These are phyloP conservation scores for Phragmatobia fuliginosa DNA, from an alignment of 2,888 invertebrate genomes.

Conservation along the genomic window DNA sequence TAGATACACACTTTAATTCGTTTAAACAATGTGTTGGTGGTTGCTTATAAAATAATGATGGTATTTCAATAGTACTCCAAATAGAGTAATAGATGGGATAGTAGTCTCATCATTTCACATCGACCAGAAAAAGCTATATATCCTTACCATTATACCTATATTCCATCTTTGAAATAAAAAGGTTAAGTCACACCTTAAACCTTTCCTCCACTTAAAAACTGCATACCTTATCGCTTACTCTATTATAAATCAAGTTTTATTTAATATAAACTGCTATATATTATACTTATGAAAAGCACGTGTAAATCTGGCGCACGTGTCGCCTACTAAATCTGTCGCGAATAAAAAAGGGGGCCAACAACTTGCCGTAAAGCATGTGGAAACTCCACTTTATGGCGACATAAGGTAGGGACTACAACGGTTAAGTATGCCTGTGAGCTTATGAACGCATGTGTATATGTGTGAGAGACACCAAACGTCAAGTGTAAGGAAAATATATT, in stretches of 20 bases:
- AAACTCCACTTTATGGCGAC: slow-evolving; percentile 77
- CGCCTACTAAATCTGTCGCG: slow-evolving; percentile 66
- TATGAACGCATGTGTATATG: slow-evolving; percentile 27
- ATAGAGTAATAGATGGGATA: too few species aligned
- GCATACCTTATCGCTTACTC: slow-evolving; percentile 40
- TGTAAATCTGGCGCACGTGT: slow-evolving; percentile 65
- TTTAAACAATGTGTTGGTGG: too few species aligned
- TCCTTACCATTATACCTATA: too few species aligned
- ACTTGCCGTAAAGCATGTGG: slow-evolving; percentile 74
- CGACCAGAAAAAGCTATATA: too few species aligned
- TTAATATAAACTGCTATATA: slow-evolving; percentile 53
- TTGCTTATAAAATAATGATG: too few species aligned
- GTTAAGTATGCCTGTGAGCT: slow-evolving; percentile 48
- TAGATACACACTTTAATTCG: too few species aligned
- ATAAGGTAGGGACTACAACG: slow-evolving; percentile 53
- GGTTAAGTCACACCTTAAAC: not conserved
- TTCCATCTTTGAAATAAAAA: not conserved
- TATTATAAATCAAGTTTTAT: slow-evolving; percentile 47
- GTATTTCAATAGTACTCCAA: too few species aligned
- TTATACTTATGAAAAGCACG: slow-evolving; percentile 53
- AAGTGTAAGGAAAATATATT: slow-evolving; percentile 57
- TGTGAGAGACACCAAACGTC: slow-evolving; percentile 57
- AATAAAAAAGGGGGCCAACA: slow-evolving; percentile 61
- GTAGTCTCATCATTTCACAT: too few species aligned
- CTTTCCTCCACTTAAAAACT: slow-evolving; percentile 41